A percentile compares a stretch with the other conserved stretches of the same genome.
phyloP scores from a whole-genome alignment of 2,888 invertebrate species.

The Dolomedes plantarius region DNA sequence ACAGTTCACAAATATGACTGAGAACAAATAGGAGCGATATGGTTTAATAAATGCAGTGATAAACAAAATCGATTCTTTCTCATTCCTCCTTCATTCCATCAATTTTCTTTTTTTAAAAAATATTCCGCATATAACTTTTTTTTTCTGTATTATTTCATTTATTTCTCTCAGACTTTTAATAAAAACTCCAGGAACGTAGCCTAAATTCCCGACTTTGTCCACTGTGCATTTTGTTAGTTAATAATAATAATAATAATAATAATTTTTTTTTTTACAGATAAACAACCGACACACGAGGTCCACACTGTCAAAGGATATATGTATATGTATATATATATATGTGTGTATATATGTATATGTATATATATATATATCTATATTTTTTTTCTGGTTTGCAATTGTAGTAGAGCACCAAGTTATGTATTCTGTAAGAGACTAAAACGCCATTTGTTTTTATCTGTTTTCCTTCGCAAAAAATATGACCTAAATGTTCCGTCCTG shows the following conservation, averaged over 20 bases:
- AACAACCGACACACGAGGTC: conserved; percentile 29
- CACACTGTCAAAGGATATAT: conserved; percentile 32
- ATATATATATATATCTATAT: background rate
- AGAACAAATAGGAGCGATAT: conserved; percentile 68
- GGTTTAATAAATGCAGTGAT: conserved; percentile 71
- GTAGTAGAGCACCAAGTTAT: conserved; percentile 63
- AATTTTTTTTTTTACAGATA: conserved; percentile 5
- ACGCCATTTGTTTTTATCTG: conserved; percentile 22
- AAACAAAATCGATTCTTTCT: conserved; percentile 48
- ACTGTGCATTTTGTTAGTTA: conserved; percentile 1
- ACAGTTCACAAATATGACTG: conserved; percentile 61
- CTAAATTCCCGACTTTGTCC: background rate
- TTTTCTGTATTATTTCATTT: background rate
- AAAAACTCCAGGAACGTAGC: conserved; percentile 34
- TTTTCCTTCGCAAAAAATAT: conserved; percentile 57
- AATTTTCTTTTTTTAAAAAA: conserved; percentile 38
- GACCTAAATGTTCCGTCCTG: conserved; percentile 63
- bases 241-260: background rate
- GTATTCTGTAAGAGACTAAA: conserved; percentile 70
- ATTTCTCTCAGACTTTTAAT: conserved; percentile 19
- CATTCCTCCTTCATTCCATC: conserved; percentile 23
- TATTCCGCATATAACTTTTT: conserved; percentile 43
- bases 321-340: no score
- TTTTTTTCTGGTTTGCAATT: background rate
- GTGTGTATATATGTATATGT: no score